These are phyloP conservation scores for Siniperca obscura DNA, from an alignment of 2,797 vertebrate genomes.

Conservation along the genomic window DNA sequence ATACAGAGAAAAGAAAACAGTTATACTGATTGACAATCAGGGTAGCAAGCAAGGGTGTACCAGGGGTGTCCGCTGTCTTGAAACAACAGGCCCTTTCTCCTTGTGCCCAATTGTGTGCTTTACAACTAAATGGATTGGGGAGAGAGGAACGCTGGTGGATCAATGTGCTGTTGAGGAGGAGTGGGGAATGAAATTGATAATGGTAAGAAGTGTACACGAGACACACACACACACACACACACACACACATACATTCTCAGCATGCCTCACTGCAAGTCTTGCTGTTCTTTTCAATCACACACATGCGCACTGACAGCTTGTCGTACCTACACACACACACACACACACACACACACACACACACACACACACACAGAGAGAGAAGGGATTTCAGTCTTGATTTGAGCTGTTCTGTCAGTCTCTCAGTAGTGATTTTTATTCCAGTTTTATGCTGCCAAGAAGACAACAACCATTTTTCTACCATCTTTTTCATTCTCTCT, in stretches of 20 bases:
- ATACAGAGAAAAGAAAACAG: not conserved
- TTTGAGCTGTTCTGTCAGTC: constrained; percentile 65
- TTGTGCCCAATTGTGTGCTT: constrained; percentile 48
- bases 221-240: constrained; percentile 21
- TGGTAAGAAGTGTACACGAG: constrained; percentile 23
- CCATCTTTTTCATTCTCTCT: constrained; percentile 57
- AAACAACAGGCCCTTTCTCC: constrained; percentile 42
- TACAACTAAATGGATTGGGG: constrained; percentile 53
- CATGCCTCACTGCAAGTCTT: constrained; percentile 45
- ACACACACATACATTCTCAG: constrained; percentile 38
- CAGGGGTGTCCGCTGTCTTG: constrained; percentile 21
- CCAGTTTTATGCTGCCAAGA: constrained; percentile 59
- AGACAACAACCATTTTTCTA: constrained; percentile 48
- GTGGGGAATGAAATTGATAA: constrained; percentile 61
- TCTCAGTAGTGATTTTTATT: constrained; percentile 63
- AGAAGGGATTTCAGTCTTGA: constrained; percentile 45
- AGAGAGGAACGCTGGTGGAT: constrained; percentile 48
- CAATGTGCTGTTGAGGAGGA: constrained; percentile 50
- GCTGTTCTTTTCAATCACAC: constrained; percentile 58
- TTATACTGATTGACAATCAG: constrained; percentile 19
- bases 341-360: constrained; percentile 15
- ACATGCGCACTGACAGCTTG: constrained; percentile 52
- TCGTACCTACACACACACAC: constrained; percentile 40
- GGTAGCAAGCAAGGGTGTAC: constrained; percentile 2
- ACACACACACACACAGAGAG: constrained; percentile 9